Evolutionary conservation across 2,888 invertebrate genomes (phyloP), one percentile per base, ranked within the genome.

Genomic region (Caenorhabditis becei): DNA sequence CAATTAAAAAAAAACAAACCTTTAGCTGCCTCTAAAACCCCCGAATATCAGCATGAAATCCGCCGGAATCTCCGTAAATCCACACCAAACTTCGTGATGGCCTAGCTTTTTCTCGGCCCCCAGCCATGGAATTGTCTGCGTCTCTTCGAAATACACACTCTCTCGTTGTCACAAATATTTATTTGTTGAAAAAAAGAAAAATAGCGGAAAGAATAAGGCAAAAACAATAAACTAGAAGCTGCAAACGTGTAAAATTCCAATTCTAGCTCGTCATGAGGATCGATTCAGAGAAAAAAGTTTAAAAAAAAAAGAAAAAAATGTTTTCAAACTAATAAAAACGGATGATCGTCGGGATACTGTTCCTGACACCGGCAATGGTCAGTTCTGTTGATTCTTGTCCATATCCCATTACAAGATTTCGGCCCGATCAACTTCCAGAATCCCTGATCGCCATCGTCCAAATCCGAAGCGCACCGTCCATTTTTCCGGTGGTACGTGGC

Each of bases 401-500:
- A 89, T n/a, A 89, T 88, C 2, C 89, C 89, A 65, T 88, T 89
- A 62, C 89, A 90, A 14, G 85, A 86, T 54, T 84, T 79, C 14
- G 90, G 89, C 1, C 89, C 89, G 54, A 90, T 87, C 56, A 90
- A 66, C 78, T 90, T 90, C 89, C 89, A 90, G 74, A 89, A 89
- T 51, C 90, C 90, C 44, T 85, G 83, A 54, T 90, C 87, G 28
- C 88, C 89, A 65, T 90, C 89, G 10, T 89, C 86, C 14, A 90
- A 74, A 72, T 90, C 90, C 11, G 87, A 88, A 7, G 89, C 87
- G 65, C 89, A 89, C 35, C 77, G 54, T 28, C 71, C 75, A 11
- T 75, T 81, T 20, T 86, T 85, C 24, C 90, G 74, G 61, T 90
- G 90, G 14, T 86, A 74, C 62, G 87, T 87, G 10, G 89, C 89